Percentiles rank a stretch among this genome's conserved stretches.
phyloP scores from a whole-genome alignment of 1,140 invertebrate species.

The Chrysomallon squamiferum region DNA sequence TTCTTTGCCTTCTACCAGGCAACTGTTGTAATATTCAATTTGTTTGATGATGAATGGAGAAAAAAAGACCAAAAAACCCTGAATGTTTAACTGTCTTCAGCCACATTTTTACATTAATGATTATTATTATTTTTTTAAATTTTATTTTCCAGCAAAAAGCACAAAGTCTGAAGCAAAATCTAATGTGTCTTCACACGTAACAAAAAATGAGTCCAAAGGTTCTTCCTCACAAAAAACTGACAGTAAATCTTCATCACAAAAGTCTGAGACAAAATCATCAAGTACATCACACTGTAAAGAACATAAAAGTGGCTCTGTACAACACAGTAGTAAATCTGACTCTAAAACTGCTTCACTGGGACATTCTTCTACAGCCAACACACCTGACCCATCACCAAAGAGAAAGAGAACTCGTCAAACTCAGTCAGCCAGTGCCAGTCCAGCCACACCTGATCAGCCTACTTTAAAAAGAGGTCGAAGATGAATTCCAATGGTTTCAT shows the following conservation, averaged over 20 bases:
- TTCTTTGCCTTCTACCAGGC: neutral
- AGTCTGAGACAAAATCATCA: neutral
- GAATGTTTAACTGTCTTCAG: neutral
- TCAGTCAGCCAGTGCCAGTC: constrained; percentile 39
- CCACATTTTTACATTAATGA: no score
- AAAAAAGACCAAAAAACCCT: neutral
- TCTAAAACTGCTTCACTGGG: constrained; percentile 4
- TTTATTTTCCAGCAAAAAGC: neutral
- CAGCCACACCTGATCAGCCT: constrained; percentile 44
- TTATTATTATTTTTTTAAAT: no score
- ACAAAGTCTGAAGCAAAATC: neutral
- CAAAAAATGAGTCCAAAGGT: neutral
- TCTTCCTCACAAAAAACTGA: neutral
- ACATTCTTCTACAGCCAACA: constrained; percentile 20
- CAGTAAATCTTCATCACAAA: neutral
- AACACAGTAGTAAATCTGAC: neutral
- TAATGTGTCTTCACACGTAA: neutral
- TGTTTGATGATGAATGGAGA: neutral
- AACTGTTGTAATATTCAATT: neutral
- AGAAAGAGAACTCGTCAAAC: constrained; percentile 50
- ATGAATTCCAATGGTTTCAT: constrained; percentile 17
- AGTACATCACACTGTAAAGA: constrained; percentile 7
- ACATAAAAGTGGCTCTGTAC: neutral
- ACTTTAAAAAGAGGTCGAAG: constrained; percentile 31
- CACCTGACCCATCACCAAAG: constrained; percentile 51